These are phyloP conservation scores for Hoplostethus atlanticus DNA, from an alignment of 2,797 vertebrate genomes.

Conservation along the genomic window DNA sequence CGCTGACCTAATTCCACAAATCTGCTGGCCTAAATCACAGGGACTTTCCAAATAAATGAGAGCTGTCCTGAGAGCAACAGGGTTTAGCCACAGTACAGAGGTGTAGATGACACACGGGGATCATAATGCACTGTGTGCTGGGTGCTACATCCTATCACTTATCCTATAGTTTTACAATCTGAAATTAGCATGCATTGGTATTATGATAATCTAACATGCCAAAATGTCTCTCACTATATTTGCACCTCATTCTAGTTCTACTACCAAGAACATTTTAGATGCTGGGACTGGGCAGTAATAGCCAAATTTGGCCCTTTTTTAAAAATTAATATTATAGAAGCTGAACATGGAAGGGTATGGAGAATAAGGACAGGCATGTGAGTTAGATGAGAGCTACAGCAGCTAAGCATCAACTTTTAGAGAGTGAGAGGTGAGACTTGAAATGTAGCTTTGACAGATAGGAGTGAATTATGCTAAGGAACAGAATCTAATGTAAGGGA, in stretches of 20 bases:
- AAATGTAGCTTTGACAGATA: neutral
- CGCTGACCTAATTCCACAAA: constrained; percentile 85
- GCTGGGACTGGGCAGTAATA: neutral
- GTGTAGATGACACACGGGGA: constrained; percentile 63
- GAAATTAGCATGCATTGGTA: constrained; percentile 33
- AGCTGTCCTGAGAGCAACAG: constrained; percentile 65
- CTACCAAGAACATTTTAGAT: constrained; percentile 19
- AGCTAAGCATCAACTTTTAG: neutral
- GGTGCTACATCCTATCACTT: constrained; percentile 40
- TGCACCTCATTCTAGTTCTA: neutral
- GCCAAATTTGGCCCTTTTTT: neutral
- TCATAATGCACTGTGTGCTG: constrained; percentile 37
- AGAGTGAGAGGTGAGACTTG: neutral
- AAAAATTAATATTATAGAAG: neutral
- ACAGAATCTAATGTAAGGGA: neutral
- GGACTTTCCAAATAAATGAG: constrained; percentile 77
- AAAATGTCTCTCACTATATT: constrained; percentile 25
- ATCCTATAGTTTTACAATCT: constrained; percentile 38
- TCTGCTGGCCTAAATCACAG: constrained; percentile 81
- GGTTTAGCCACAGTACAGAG: constrained; percentile 59
- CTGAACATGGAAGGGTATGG: neutral
- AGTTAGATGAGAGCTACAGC: neutral
- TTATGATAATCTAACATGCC: neutral
- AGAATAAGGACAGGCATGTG: neutral
- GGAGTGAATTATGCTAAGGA: neutral